Evolutionary conservation across 2,797 vertebrate species (phyloP).

Genomic region (Perodicticus potto): DNA sequence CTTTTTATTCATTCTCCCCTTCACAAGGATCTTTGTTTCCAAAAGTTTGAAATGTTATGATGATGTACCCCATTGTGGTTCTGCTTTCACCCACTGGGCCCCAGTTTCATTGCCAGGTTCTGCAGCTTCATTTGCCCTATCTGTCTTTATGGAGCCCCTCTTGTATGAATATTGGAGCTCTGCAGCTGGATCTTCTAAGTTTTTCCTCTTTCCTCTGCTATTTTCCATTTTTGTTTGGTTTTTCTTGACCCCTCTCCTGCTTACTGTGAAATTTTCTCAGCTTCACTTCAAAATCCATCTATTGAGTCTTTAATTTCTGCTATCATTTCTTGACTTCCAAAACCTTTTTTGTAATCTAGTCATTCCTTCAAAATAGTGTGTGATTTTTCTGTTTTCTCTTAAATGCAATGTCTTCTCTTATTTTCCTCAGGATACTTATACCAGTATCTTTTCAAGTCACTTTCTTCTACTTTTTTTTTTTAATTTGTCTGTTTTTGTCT

Average conservation of each 20-base stretch:
- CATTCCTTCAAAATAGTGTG: background rate
- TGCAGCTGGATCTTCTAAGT: background rate
- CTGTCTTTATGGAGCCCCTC: background rate
- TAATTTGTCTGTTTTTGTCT: background rate
- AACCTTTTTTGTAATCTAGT: background rate
- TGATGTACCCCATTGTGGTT: background rate
- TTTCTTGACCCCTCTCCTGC: background rate
- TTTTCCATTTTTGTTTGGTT: background rate
- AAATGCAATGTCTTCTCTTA: background rate
- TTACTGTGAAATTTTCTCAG: background rate
- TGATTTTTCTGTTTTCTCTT: background rate
- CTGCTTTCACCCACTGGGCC: background rate
- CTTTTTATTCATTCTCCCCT: background rate
- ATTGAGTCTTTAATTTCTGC: too few relatives aligned
- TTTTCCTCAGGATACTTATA: background rate
- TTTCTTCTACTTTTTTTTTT: background rate
- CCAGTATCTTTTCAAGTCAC: background rate
- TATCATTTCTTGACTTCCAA: constrained; percentile 12
- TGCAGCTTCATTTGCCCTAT: background rate
- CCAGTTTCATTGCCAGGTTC: background rate
- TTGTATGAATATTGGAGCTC: background rate
- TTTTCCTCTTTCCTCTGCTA: background rate
- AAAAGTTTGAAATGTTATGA: background rate
- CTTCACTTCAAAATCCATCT: background rate
- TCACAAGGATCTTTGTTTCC: background rate